A percentile compares a stretch with the other conserved stretches of the same genome.
Conservation (phyloP, 2,797 vertebrate genomes). For the Acanthurus lineatus region DNA sequence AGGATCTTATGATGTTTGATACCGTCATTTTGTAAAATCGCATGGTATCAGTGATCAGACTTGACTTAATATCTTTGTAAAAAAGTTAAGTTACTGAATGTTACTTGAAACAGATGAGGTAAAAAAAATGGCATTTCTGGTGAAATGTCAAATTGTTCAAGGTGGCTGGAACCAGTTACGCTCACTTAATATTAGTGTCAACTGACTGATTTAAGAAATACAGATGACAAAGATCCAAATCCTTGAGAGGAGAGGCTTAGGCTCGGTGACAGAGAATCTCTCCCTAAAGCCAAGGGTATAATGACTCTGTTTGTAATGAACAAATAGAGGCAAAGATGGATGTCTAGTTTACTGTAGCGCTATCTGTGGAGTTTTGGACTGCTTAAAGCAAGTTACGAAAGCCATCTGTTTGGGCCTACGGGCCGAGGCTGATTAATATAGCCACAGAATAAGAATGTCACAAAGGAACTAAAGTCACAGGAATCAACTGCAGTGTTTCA, state of each 20-base stretch:
- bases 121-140: slow-evolving; percentile 17
- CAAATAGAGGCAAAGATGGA: slow-evolving; percentile 79
- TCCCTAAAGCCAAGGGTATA: slow-evolving; percentile 76
- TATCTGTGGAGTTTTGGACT: slow-evolving; percentile 82
- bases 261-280: slow-evolving; percentile 73
- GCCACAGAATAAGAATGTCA: slow-evolving; percentile 82
- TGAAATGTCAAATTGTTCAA: slow-evolving; percentile 68
- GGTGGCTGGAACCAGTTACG: slow-evolving; percentile 64
- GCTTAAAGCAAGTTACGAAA: slow-evolving; percentile 84
- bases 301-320: slow-evolving; percentile 80
- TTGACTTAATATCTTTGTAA: background rate
- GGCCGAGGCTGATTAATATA: slow-evolving; percentile 87
- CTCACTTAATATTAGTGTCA: slow-evolving; percentile 76
- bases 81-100: slow-evolving; percentile 44
- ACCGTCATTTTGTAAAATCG: slow-evolving; percentile 22
- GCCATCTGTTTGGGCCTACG: slow-evolving; percentile 83
- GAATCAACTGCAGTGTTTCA: slow-evolving; percentile 82
- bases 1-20: background rate
- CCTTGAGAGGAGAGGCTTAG: slow-evolving; percentile 60
- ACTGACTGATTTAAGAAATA: slow-evolving; percentile 73
- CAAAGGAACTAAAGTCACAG: slow-evolving; percentile 78
- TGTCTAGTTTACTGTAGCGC: slow-evolving; percentile 79
- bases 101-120: slow-evolving; percentile 45
- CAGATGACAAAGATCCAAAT: slow-evolving; percentile 72
- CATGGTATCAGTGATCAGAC: slow-evolving; percentile 3